Evolutionary conservation across 2,113 vertebrate species (phyloP).

Genomic region (Tapirus terrestris): DNA sequence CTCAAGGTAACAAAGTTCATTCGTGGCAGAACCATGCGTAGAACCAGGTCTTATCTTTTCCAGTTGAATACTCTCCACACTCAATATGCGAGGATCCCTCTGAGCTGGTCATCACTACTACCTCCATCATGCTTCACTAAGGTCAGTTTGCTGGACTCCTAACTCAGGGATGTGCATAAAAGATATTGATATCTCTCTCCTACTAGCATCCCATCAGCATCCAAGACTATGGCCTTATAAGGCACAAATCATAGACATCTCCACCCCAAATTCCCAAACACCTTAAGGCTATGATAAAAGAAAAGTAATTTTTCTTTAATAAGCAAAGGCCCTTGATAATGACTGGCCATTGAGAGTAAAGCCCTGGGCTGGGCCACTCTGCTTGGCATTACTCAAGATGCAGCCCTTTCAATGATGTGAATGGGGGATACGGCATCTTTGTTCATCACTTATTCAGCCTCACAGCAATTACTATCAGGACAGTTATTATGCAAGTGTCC

Average conservation of each 20-base stretch:
- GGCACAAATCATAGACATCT: not conserved
- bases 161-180: not conserved
- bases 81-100: not conserved
- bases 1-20: not conserved
- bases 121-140: not conserved
- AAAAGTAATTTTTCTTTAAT: not conserved
- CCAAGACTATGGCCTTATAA: not conserved
- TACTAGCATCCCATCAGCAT: not conserved
- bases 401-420: not conserved
- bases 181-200: not conserved
- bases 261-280: not conserved
- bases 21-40: not conserved
- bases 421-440: accelerated
- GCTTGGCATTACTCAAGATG: not conserved
- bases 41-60: not conserved
- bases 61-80: not conserved
- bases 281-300: not conserved
- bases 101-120: not conserved
- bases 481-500: not conserved
- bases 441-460: not conserved
- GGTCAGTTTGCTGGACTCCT: not conserved
- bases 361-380: not conserved
- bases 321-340: not conserved
- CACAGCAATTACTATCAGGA: not conserved
- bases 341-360: not conserved